These are phyloP conservation scores for Drosophila suboccidentalis DNA, from an alignment of 2,888 invertebrate species.

Conservation along the genomic window DNA sequence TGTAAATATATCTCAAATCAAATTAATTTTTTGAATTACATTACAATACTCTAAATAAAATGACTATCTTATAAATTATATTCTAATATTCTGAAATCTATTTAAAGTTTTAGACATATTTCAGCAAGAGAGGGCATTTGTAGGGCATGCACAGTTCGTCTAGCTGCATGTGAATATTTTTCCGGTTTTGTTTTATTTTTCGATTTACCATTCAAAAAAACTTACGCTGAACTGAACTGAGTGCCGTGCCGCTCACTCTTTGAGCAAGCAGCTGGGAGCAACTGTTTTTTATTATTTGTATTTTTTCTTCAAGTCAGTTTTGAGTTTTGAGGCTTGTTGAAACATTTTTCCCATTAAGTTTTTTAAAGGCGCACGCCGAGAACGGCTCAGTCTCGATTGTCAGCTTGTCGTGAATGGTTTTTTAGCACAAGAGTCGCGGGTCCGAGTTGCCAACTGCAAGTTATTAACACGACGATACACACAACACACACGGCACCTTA, in stretches of 20 bases:
- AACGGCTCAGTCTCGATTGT: constrained; percentile 84
- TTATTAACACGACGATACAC: constrained; percentile 58
- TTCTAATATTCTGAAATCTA: background rate
- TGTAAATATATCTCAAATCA: background rate
- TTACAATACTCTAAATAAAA: background rate
- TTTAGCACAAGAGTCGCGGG: constrained; percentile 74
- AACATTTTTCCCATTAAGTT: constrained; percentile 80
- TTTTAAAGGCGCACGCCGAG: constrained; percentile 82
- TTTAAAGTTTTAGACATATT: background rate
- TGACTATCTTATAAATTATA: background rate
- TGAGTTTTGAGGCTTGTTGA: constrained; percentile 62
- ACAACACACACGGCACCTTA: constrained; percentile 26
- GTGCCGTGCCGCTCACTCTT: constrained; percentile 59
- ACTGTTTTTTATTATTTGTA: constrained; percentile 40
- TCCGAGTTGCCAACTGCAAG: constrained; percentile 34
- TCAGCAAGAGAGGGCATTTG: background rate
- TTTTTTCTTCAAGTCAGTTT: constrained; percentile 56
- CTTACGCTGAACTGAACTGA: constrained; percentile 49
- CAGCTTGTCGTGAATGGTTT: constrained; percentile 84
- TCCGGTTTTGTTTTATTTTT: constrained; percentile 79
- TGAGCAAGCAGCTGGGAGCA: constrained; percentile 64
- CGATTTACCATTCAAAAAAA: constrained; percentile 76
- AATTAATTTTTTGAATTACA: background rate
- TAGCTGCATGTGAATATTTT: constrained; percentile 41
- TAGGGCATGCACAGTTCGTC: constrained; percentile 57